Base-by-base conservation (phyloP, 2,888 invertebrate genomes). In the Noctua janthina region DNA sequence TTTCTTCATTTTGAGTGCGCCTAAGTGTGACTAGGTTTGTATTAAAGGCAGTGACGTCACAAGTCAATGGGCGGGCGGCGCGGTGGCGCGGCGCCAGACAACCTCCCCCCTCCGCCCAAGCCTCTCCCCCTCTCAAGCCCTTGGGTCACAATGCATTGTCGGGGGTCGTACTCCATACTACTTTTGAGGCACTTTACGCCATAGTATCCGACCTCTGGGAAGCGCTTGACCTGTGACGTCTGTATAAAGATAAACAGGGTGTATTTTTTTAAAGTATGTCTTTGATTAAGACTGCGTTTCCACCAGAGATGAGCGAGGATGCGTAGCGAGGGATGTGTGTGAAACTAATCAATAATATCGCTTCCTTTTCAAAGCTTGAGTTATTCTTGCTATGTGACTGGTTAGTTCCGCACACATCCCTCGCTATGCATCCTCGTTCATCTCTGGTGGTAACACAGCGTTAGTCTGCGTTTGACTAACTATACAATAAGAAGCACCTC, bases 31-130 rank as follows among this genome's bases (percentile, higher is more conserved):
- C 59, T 72, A 66, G 71, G 73, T 83, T 51, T 76, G 74, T 86
- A 77, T 71, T 74, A 82, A 74, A 84, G 83, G 78, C 78, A 81
- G 77, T 94, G 93, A 93, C 93, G 93, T 93, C 93, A 93, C 90
- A 74, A 87, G 87, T 91, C 91, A 92, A 92, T 92, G 93, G 91
- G 91, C 89, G 92, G 91, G 91, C 91, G 91, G 92, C 90, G 82
- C 87, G 84, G 81, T 89, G 92, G 92, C 91, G 90, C 90, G 89
- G 88, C 91, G 90, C 91, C 92, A 93, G 91, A 90, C 88, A 67
- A 51, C 73, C 83, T 71, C 69, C 74, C 72, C 83, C 74, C 69
- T 71, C 56, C 70, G 17, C 69, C 75, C 39, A 43, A 54, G 17
- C 39, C 43, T 85, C 39, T 54, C 85, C 69, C 73, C 76, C 72